Conservation (phyloP, 2,888 invertebrate species). For the Sthenelais limicola region DNA sequence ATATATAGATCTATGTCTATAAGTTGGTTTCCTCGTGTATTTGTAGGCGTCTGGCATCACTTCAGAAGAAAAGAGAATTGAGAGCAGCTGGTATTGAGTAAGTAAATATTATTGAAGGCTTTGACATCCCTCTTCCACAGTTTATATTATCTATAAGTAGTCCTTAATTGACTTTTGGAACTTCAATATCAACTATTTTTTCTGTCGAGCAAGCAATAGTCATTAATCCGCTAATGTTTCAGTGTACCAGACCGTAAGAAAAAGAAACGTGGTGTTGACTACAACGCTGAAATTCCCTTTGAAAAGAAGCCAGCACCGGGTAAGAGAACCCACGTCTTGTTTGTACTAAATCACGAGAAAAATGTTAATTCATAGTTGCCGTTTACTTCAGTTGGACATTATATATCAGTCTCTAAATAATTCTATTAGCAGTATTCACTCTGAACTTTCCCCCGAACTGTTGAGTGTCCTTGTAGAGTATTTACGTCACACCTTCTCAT, state of each 20-base stretch:
- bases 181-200: background rate
- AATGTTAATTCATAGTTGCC: too few relatives aligned
- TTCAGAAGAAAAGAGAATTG: constrained; percentile 97
- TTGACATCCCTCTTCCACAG: background rate
- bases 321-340: too few relatives aligned
- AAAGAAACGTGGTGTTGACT: constrained; percentile 90
- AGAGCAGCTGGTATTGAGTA: constrained; percentile 92
- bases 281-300: constrained; percentile 97
- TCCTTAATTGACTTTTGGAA: constrained; percentile 49
- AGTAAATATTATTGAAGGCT: constrained; percentile 47
- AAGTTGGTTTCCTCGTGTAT: constrained; percentile 31
- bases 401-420: too few relatives aligned
- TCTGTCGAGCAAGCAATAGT: background rate
- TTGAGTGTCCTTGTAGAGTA: too few relatives aligned
- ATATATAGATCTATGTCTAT: too few relatives aligned
- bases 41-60: constrained; percentile 87
- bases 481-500: too few relatives aligned
- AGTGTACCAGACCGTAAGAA: constrained; percentile 66
- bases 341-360: too few relatives aligned
- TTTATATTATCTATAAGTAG: constrained; percentile 53
- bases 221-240: constrained; percentile 16
- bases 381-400: too few relatives aligned
- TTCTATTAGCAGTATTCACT: too few relatives aligned
- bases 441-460: too few relatives aligned
- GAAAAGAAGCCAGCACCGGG: constrained; percentile 89